Evolutionary conservation across 2,888 invertebrate species (phyloP).

Genomic region (Spialia ferax): DNA sequence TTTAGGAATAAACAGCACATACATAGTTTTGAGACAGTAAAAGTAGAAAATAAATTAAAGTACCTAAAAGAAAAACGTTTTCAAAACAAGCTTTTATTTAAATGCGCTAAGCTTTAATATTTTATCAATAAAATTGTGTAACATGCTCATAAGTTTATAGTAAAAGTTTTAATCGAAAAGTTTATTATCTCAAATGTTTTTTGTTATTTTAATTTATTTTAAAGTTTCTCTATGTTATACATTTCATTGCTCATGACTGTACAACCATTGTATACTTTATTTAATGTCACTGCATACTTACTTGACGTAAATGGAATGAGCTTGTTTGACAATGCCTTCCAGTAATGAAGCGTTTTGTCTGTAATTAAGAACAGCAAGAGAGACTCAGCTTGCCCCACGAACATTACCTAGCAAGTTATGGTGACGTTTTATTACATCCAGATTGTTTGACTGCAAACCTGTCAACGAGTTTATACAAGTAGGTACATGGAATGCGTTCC

Average conservation of each 20-base stretch:
- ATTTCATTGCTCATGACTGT: not conserved
- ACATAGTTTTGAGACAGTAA: too few relatives aligned
- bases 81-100: too few relatives aligned
- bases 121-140: too few relatives aligned
- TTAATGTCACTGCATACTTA: conserved; percentile 69
- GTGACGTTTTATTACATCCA: conserved; percentile 66
- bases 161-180: too few relatives aligned
- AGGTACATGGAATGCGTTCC: conserved; percentile 64
- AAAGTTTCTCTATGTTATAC: not conserved
- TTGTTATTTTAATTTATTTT: too few relatives aligned
- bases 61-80: too few relatives aligned
- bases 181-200: too few relatives aligned
- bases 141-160: too few relatives aligned
- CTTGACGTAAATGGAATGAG: conserved; percentile 74
- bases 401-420: conserved; percentile 72
- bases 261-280: conserved; percentile 56
- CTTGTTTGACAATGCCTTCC: conserved; percentile 65
- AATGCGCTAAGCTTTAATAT: too few relatives aligned
- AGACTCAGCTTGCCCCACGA: conserved; percentile 62
- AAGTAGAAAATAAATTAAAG: too few relatives aligned
- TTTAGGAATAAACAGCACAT: too few relatives aligned
- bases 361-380: conserved; percentile 79
- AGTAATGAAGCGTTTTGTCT: conserved; percentile 81
- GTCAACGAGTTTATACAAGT: conserved; percentile 47
- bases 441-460: conserved; percentile 60